These are phyloP conservation scores for Patella pellucida DNA, from an alignment of 2,888 invertebrate species.

Conservation along the genomic window DNA sequence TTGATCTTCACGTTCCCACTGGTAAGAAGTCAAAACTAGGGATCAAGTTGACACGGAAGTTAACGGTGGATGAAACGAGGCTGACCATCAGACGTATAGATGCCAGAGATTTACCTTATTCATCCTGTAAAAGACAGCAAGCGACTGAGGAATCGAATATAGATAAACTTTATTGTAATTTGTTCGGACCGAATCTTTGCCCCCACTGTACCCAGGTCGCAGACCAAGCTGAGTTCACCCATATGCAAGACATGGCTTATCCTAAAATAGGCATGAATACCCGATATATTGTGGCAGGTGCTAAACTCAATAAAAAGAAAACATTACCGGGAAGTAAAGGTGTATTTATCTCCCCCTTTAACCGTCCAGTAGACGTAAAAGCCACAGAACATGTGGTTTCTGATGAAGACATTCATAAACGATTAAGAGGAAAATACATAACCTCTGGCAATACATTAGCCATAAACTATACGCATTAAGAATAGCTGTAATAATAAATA, in stretches of 20 bases:
- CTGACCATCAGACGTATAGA: neutral
- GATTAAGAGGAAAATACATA: neutral
- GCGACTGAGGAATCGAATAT: neutral
- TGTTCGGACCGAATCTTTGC: neutral
- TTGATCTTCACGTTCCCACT: neutral
- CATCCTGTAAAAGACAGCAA: neutral
- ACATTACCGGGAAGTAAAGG: neutral
- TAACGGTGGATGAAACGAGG: neutral
- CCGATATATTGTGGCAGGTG: neutral
- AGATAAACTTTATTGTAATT: neutral
- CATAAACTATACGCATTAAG: no score
- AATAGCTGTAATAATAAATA: no score
- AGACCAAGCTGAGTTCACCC: neutral
- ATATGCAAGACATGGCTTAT: neutral
- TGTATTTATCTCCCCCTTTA: neutral
- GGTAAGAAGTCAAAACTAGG: neutral
- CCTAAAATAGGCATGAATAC: neutral
- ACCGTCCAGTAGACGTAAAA: neutral
- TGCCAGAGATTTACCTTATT: neutral
- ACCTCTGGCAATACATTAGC: neutral
- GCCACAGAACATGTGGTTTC: neutral
- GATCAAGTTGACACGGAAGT: neutral
- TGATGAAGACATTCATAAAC: neutral
- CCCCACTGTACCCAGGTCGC: neutral
- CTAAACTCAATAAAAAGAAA: neutral